Conservation (phyloP, 2,888 invertebrate species). For the Blastobasis lacticolella region DNA sequence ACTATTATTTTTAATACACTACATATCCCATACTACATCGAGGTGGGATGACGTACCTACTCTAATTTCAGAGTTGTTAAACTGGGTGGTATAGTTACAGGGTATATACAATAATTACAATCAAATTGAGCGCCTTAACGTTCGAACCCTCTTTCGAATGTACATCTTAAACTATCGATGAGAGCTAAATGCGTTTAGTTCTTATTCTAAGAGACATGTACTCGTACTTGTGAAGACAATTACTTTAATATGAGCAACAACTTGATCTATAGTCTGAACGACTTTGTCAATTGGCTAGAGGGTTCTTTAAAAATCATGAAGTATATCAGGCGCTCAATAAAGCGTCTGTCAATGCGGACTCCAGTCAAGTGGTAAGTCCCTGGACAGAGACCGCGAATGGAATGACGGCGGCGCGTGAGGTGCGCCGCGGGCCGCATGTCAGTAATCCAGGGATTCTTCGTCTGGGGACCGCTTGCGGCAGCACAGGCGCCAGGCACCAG, state of each 20-base stretch:
- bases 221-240: no score
- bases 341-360: conserved; percentile 70
- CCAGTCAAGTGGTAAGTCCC: conserved; percentile 65
- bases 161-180: conserved; percentile 13
- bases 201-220: no score
- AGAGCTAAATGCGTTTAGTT: conserved; percentile 11
- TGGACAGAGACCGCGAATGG: conserved; percentile 56
- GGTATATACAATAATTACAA: conserved; percentile 66
- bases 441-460: conserved; percentile 77
- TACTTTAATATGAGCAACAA: no score
- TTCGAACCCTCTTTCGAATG: conserved; percentile 16
- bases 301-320: not conserved
- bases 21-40: not conserved
- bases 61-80: conserved; percentile 14
- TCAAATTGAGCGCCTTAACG: conserved; percentile 48
- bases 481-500: conserved; percentile 76
- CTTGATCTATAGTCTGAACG: no score
- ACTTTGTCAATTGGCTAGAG: no score
- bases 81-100: conserved; percentile 7
- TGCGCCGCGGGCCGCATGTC: conserved; percentile 72
- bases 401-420: conserved; percentile 62
- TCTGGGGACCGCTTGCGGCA: conserved; percentile 75
- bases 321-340: conserved; percentile 50
- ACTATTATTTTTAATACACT: conserved; percentile 21
- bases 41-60: not conserved